A percentile compares a stretch with the other conserved stretches of the same genome.
Evolutionary conservation across 37 sponge, comb jelly and placozoan genomes (phyloP).

Genomic region (Diacarnus erythraeanus): DNA sequence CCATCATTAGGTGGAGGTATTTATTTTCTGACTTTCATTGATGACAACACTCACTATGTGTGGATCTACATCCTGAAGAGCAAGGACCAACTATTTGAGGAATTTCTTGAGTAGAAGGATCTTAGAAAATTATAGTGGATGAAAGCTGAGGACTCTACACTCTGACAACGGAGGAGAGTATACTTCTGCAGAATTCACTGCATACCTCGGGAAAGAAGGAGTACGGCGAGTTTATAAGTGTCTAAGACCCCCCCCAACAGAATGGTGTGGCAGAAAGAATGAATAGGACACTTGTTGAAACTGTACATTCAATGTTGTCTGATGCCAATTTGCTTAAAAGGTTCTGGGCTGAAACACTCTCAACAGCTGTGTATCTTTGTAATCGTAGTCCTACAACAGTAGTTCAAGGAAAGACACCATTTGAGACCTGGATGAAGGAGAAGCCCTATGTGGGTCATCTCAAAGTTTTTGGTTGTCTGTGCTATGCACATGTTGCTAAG

Average conservation of each 20-base stretch:
- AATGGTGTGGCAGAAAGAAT: not conserved
- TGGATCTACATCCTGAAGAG: constrained; percentile 61
- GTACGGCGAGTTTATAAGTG: too few relatives aligned
- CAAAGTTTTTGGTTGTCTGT: too few relatives aligned
- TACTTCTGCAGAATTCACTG: constrained; percentile 52
- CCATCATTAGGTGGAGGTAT: not conserved
- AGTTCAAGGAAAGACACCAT: constrained; percentile 47
- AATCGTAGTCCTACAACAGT: constrained; percentile 47
- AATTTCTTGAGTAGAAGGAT: constrained; percentile 67
- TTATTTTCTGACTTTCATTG: too few relatives aligned
- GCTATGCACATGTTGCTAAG: too few relatives aligned
- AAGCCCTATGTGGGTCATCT: not conserved
- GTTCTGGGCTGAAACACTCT: constrained; percentile 48
- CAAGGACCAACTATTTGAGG: constrained; percentile 58
- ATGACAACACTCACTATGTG: constrained; percentile 55
- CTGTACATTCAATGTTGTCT: constrained; percentile 50
- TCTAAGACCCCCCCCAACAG: not conserved
- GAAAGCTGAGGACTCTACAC: constrained; percentile 48
- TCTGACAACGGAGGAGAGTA: constrained; percentile 69
- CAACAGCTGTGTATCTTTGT: constrained; percentile 58
- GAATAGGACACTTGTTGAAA: not conserved
- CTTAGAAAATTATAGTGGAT: constrained; percentile 39
- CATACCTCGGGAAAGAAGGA: constrained; percentile 28
- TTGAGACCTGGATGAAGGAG: constrained; percentile 36
- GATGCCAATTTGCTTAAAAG: constrained; percentile 22